A percentile compares a stretch with the other conserved stretches of the same genome.
Conservation (phyloP, 2,888 invertebrate species). For the Polymixis lichenea region DNA sequence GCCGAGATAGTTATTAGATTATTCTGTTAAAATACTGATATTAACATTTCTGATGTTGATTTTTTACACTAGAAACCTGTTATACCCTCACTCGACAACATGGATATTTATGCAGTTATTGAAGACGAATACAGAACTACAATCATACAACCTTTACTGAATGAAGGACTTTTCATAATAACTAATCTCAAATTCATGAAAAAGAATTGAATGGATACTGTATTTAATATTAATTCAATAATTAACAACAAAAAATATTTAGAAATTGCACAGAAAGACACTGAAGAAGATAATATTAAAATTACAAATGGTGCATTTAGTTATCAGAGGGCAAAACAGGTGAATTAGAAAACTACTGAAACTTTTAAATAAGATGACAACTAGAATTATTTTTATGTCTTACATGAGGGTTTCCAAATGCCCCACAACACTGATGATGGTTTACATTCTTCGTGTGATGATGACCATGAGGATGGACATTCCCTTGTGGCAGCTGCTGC, state of each 20-base stretch:
- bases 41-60: constrained; percentile 53
- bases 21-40: constrained; percentile 63
- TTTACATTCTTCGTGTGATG: constrained; percentile 86
- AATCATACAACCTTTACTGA: constrained; percentile 36
- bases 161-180: background rate
- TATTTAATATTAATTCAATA: background rate
- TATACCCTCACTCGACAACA: constrained; percentile 32
- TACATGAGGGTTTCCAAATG: constrained; percentile 88
- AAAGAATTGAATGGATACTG: background rate
- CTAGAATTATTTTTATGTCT: constrained; percentile 86
- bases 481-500: constrained; percentile 66
- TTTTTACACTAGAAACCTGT: constrained; percentile 39
- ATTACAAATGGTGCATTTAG: constrained; percentile 17
- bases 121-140: background rate
- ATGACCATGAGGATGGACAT: constrained; percentile 84
- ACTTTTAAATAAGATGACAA: constrained; percentile 83
- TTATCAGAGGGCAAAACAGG: constrained; percentile 47
- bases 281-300: background rate
- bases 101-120: constrained; percentile 37
- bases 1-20: constrained; percentile 46
- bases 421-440: constrained; percentile 89
- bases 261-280: background rate
- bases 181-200: background rate
- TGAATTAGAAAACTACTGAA: constrained; percentile 33
- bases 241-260: background rate